Conservation (phyloP, 2,888 invertebrate genomes). For the Yponomeuta malinellus region DNA sequence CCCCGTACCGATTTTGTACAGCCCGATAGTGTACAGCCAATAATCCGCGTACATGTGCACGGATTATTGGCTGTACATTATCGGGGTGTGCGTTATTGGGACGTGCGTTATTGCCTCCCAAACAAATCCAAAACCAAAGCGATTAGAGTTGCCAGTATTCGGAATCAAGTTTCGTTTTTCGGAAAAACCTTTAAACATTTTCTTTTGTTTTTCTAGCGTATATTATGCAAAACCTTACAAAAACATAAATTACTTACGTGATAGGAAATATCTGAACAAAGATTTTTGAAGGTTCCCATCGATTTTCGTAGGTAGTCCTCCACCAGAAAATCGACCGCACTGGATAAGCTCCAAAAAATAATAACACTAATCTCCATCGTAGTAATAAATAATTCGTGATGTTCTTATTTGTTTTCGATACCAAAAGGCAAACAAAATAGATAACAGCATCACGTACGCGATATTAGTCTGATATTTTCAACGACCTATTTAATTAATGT, state of each 20-base stretch:
- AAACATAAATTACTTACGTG: too few species aligned
- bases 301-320: neutral
- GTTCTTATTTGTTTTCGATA: neutral
- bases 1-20: too few species aligned
- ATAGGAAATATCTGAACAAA: too few species aligned
- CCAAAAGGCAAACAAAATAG: conserved; percentile 20
- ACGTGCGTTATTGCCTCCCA: neutral
- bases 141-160: neutral
- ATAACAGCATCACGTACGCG: conserved; percentile 43
- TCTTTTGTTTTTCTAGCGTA: too few species aligned
- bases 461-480: conserved; percentile 26
- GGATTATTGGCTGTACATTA: too few species aligned
- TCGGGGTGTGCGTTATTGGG: too few species aligned
- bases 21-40: too few species aligned
- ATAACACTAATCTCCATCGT: neutral
- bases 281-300: neutral
- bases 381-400: neutral
- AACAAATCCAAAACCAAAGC: neutral
- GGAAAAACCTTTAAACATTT: too few species aligned
- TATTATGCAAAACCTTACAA: too few species aligned
- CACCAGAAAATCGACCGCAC: neutral
- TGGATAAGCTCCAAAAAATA: neutral
- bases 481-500: neutral
- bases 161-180: too few species aligned
- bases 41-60: too few species aligned